These are phyloP conservation scores for Cydia pomonella DNA, from an alignment of 1,140 invertebrate species.

Conservation along the genomic window DNA sequence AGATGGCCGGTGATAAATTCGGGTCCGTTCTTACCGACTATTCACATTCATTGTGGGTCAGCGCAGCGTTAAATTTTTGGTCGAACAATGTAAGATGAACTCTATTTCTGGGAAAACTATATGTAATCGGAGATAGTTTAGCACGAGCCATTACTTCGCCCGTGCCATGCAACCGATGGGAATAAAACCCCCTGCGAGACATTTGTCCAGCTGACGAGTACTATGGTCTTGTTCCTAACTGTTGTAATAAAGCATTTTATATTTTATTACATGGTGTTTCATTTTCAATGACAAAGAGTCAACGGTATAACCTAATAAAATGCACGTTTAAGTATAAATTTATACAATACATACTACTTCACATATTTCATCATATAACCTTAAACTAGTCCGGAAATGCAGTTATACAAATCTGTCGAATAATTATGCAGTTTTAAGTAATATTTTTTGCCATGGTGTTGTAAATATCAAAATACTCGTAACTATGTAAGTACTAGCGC, in stretches of 20 bases:
- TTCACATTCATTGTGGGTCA: not conserved
- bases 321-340: no score
- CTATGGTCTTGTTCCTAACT: conserved; percentile 41
- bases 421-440: no score
- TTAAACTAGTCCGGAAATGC: no score
- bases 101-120: not conserved
- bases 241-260: conserved; percentile 23
- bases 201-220: conserved; percentile 51
- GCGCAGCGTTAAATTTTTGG: not conserved
- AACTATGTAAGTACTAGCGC: no score
- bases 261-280: conserved; percentile 7
- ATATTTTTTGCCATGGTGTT: no score
- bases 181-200: conserved; percentile 35
- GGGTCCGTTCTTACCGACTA: conserved; percentile 40
- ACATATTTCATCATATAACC: no score
- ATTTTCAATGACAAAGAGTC: not conserved
- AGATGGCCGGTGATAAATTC: conserved; percentile 51
- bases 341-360: no score
- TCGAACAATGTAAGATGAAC: not conserved
- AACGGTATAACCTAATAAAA: no score
- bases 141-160: not conserved
- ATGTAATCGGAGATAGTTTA: not conserved
- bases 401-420: no score
- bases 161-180: not conserved
- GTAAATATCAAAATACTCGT: no score